Conservation (phyloP, 2,113 vertebrate genomes). For the Osmerus eperlanus region DNA sequence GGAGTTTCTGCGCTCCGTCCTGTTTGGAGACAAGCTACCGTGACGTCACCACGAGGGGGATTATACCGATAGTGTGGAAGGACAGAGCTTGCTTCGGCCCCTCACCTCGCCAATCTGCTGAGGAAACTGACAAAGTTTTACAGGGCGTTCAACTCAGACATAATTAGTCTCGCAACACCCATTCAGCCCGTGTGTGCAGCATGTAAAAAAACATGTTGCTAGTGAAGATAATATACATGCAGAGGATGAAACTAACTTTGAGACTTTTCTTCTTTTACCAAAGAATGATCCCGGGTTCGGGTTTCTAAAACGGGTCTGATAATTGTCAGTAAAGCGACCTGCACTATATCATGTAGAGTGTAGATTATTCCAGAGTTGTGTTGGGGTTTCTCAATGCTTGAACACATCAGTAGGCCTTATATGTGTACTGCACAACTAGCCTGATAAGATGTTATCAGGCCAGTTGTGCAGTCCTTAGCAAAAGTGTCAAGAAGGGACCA, state of each 20-base stretch:
- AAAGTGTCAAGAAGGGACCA: constrained; percentile 11
- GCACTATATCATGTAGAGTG: neutral
- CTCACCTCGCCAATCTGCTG: constrained; percentile 1
- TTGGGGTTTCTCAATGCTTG: constrained; percentile 1
- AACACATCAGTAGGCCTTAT: neutral
- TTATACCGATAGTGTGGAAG: constrained; percentile 46
- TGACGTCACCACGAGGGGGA: constrained; percentile 67
- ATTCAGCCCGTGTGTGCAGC: neutral
- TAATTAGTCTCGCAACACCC: constrained; percentile 7
- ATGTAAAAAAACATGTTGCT: neutral
- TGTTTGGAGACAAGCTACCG: constrained; percentile 47
- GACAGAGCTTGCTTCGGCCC: neutral
- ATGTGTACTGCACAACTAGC: too few relatives aligned
- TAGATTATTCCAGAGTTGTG: neutral
- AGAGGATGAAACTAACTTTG: neutral
- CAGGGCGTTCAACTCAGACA: neutral
- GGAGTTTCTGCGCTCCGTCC: constrained; percentile 34
- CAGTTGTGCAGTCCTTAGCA: neutral
- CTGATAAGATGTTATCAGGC: neutral
- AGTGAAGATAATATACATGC: neutral
- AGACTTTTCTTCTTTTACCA: neutral
- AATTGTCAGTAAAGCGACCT: neutral
- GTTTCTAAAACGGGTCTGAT: neutral
- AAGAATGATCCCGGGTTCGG: neutral
- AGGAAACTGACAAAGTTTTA: constrained; percentile 13